A percentile compares a stretch with the other conserved stretches of the same genome.
These are phyloP conservation scores for Ceratosolen solmsi DNA, from an alignment of 1,140 invertebrate species.

Conservation along the genomic window DNA sequence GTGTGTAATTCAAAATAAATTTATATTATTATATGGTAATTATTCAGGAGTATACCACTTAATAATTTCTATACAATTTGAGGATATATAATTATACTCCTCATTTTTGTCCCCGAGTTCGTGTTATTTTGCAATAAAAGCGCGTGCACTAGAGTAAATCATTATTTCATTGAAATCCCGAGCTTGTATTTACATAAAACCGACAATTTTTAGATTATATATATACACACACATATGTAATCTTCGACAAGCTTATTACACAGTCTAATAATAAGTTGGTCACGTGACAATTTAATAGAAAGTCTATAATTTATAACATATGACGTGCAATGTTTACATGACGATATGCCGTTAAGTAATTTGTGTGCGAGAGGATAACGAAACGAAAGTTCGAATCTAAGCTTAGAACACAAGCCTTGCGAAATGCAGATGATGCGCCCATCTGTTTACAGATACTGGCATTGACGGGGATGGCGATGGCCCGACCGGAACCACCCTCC, in stretches of 20 bases:
- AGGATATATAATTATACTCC: too few relatives aligned
- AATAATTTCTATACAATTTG: too few relatives aligned
- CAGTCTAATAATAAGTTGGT: background rate
- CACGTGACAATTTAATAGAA: conserved; percentile 14
- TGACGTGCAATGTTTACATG: background rate
- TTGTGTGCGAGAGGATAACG: background rate
- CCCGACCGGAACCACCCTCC: conserved; percentile 39
- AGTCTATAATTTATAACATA: background rate
- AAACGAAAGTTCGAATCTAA: background rate
- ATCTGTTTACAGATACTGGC: conserved; percentile 25
- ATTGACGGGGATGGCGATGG: conserved; percentile 8
- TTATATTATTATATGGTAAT: too few relatives aligned
- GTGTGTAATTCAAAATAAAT: too few relatives aligned
- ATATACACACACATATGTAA: background rate
- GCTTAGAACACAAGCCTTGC: background rate
- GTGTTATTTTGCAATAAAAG: background rate
- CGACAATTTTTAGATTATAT: background rate
- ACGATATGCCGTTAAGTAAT: background rate
- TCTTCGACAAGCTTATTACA: background rate
- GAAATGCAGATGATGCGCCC: background rate
- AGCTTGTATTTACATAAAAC: background rate
- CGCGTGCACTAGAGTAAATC: background rate
- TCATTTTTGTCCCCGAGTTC: background rate
- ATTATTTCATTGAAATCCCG: background rate
- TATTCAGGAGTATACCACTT: too few relatives aligned